phyloP scores from a whole-genome alignment of 2,113 vertebrate species.

The Phyllopteryx taeniolatus region DNA sequence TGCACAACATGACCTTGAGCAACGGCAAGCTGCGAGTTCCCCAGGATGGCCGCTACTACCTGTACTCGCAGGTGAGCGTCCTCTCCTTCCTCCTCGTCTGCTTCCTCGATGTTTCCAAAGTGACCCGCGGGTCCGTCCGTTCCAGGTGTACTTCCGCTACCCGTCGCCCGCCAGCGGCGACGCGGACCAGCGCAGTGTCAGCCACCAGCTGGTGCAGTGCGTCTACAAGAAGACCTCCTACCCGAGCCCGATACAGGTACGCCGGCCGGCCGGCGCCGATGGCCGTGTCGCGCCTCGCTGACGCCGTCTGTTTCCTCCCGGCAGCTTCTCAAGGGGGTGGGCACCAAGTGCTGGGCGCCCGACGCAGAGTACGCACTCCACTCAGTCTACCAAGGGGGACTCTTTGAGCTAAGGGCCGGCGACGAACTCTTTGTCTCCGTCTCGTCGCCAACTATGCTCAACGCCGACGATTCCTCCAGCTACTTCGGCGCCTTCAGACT shows the following conservation, averaged over 20 bases:
- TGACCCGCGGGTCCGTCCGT: background rate
- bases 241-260: conserved; percentile 74
- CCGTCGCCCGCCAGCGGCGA: conserved; percentile 70
- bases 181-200: conserved; percentile 59
- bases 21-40: conserved; percentile 79
- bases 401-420: conserved; percentile 81
- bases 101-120: background rate
- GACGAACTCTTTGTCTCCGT: conserved; percentile 87
- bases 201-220: conserved; percentile 83
- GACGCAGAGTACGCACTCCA: conserved; percentile 83
- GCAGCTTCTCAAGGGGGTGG: conserved; percentile 84
- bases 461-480: conserved; percentile 76
- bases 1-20: conserved; percentile 83
- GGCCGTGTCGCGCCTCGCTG: background rate
- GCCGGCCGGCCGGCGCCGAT: too few species aligned
- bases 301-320: background rate
- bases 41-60: conserved; percentile 84
- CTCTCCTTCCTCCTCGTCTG: too few species aligned
- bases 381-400: conserved; percentile 83
- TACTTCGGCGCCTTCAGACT: conserved; percentile 85
- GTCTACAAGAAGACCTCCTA: conserved; percentile 83
- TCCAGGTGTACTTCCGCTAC: conserved; percentile 75
- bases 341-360: conserved; percentile 85
- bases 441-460: conserved; percentile 78
- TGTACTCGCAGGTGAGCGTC: conserved; percentile 80